Percentiles rank a stretch among this genome's conserved stretches.
Evolutionary conservation across 1,140 invertebrate genomes (phyloP).

Genomic region (Bicyclus anynana): DNA sequence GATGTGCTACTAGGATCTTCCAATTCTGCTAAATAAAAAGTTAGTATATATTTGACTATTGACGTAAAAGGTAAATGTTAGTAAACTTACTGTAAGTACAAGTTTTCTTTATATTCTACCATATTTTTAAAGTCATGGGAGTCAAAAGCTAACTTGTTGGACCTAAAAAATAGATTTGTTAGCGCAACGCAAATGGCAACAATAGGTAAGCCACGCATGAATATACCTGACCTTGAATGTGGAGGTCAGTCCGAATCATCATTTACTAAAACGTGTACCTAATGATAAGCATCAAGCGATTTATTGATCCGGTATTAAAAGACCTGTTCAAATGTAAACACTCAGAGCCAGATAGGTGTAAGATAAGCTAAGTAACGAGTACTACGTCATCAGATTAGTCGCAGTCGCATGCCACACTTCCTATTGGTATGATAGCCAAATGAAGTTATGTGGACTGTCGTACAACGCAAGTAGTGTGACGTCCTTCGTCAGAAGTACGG

Average conservation of each 20-base stretch:
- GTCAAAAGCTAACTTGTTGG: no score
- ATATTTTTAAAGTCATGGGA: no score
- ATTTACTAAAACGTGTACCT: background rate
- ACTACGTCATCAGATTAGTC: slow-evolving; percentile 7
- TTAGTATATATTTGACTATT: background rate
- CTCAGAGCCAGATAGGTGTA: background rate
- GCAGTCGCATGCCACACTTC: background rate
- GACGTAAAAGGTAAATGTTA: no score
- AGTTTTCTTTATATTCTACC: no score
- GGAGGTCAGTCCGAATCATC: background rate
- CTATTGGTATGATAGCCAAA: slow-evolving; percentile 4
- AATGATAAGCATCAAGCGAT: background rate
- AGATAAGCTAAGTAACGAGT: background rate
- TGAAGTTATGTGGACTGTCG: no score
- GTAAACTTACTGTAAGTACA: no score
- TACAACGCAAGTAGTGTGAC: no score
- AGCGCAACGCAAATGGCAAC: no score
- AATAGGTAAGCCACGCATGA: background rate
- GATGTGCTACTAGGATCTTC: slow-evolving; percentile 3
- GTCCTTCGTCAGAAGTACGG: no score
- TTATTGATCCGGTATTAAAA: background rate
- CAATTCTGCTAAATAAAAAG: slow-evolving; percentile 11
- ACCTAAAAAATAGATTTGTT: no score
- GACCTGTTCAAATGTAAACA: background rate
- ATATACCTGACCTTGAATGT: background rate